Evolutionary conservation across 2,888 invertebrate genomes (phyloP).

Genomic region (Heliconius hortense): DNA sequence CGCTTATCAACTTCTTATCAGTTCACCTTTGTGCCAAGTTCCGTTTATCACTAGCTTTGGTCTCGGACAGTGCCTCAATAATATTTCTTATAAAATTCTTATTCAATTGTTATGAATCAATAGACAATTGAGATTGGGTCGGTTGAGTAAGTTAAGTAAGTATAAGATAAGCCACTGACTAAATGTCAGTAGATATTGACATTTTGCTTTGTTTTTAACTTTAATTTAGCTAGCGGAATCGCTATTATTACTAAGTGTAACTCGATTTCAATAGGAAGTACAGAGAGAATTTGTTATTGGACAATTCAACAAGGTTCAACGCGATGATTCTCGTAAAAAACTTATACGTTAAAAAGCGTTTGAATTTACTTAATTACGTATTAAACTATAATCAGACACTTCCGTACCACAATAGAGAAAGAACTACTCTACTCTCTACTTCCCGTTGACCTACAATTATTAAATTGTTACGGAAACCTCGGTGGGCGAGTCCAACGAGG

Average conservation of each 20-base stretch:
- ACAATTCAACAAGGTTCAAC: background rate
- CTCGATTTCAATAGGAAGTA: background rate
- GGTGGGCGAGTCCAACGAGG: too few relatives aligned
- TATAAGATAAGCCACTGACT: background rate
- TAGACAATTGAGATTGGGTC: background rate
- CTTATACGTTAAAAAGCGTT: too few relatives aligned
- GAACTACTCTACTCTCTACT: too few relatives aligned
- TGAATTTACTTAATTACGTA: too few relatives aligned
- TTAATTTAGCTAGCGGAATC: background rate
- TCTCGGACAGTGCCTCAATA: slow-evolving; percentile 30
- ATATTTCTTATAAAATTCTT: slow-evolving; percentile 18
- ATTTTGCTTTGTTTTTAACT: background rate
- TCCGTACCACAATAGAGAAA: too few relatives aligned
- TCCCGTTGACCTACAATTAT: too few relatives aligned
- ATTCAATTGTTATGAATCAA: slow-evolving; percentile 14
- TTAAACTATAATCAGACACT: too few relatives aligned
- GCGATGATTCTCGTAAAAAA: too few relatives aligned
- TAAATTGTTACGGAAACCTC: too few relatives aligned
- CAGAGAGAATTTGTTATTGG: background rate
- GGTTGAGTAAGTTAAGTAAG: background rate
- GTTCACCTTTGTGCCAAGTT: slow-evolving; percentile 67
- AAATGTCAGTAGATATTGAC: background rate
- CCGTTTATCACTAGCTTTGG: slow-evolving; percentile 46
- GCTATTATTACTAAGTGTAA: too few relatives aligned
- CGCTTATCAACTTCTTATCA: slow-evolving; percentile 62